Percentiles rank a stretch among this genome's conserved stretches.
phyloP scores from a whole-genome alignment of 2,888 invertebrate genomes.

The Protonemura montana region DNA sequence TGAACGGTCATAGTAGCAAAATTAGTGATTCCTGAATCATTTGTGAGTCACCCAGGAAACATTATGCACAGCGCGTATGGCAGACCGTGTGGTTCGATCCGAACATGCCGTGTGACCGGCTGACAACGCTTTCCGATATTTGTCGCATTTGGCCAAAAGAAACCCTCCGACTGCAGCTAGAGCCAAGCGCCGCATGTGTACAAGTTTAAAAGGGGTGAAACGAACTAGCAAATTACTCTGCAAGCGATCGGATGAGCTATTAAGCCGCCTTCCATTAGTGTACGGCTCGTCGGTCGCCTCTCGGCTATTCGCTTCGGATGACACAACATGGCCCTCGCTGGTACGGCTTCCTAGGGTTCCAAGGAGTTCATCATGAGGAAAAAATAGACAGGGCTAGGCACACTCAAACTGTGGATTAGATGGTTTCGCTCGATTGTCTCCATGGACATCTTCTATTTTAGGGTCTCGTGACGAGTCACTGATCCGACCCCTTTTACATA shows the following conservation, averaged over 20 bases:
- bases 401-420: neutral
- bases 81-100: no score
- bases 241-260: neutral
- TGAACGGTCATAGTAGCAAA: no score
- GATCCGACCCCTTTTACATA: neutral
- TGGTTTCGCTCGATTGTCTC: neutral
- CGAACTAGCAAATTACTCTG: neutral
- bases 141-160: neutral
- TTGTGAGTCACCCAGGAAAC: no score
- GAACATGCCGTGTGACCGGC: no score
- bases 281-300: neutral
- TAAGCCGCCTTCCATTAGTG: neutral
- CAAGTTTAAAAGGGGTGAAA: slow-evolving; percentile 12
- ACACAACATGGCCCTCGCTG: neutral
- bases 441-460: neutral
- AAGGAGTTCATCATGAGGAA: no score
- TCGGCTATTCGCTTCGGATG: neutral
- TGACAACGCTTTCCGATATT: no score
- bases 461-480: neutral
- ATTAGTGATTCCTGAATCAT: no score
- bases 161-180: neutral
- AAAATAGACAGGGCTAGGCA: no score
- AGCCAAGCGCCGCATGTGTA: neutral
- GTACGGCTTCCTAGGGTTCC: neutral
- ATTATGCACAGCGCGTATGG: no score